Evolutionary conservation across 2,888 invertebrate genomes (phyloP).

Genomic region (Blomia tropicalis): DNA sequence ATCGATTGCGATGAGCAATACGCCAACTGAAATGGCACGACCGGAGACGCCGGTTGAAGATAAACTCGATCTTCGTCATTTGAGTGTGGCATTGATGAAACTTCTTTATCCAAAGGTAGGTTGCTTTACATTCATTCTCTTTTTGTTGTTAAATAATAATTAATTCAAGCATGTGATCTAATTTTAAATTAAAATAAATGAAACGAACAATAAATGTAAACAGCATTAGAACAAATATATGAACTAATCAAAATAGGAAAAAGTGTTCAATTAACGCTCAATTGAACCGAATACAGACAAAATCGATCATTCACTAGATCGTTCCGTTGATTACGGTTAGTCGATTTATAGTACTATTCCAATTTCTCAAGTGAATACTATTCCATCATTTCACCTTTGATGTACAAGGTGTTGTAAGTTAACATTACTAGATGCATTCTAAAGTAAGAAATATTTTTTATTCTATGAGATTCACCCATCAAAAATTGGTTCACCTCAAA

Average conservation of each 20-base stretch:
- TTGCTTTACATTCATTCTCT: too few relatives aligned
- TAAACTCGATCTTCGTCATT: slow-evolving; percentile 18
- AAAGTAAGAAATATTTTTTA: too few relatives aligned
- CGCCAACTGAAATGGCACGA: slow-evolving; percentile 9
- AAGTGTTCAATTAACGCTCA: neutral
- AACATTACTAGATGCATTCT: too few relatives aligned
- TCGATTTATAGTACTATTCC: too few relatives aligned
- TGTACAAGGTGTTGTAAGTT: too few relatives aligned
- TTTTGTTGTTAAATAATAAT: neutral
- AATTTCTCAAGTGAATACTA: too few relatives aligned
- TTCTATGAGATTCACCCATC: too few relatives aligned
- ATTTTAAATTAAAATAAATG: neutral
- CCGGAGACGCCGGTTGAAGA: slow-evolving; percentile 18
- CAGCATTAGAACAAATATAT: neutral
- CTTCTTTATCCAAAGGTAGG: slow-evolving; percentile 23
- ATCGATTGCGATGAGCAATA: neutral
- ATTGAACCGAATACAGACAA: neutral
- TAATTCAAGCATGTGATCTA: neutral
- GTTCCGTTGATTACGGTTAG: neutral
- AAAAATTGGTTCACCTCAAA: too few relatives aligned
- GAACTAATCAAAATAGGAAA: neutral
- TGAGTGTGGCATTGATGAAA: slow-evolving; percentile 19
- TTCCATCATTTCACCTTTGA: too few relatives aligned
- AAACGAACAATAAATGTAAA: neutral
- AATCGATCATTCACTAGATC: slow-evolving; percentile 1